Evolutionary conservation across 2,888 invertebrate genomes (phyloP), one percentile per base, ranked within the genome.

Genomic region (Amphipyra berbera): DNA sequence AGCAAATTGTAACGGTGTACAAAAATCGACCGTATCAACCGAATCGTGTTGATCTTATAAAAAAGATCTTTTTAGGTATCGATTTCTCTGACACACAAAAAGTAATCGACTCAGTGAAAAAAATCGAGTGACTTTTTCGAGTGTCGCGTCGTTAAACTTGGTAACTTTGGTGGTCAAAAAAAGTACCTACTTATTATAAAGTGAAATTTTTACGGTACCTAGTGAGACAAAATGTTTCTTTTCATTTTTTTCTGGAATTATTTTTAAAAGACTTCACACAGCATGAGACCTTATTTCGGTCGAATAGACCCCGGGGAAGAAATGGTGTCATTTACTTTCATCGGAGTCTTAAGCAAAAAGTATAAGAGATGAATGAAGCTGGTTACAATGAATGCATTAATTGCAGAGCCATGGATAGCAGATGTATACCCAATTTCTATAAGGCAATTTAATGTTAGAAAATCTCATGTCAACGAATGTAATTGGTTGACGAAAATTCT

Each of bases 1-100:
- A 64, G 66, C 55, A 40, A 66, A 54, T 9, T 50, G 68, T 67
- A 81, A 83, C 85, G 80, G 81, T 69, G 58, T 41, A 52, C 61
- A 68, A 77, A 74, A 79, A 70, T 68, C 62, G 72, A 75, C 67
- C 79, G 78, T 80, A 82, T 82, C 84, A 84, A n/a, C 83, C 82
- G 83, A 61, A 72, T 73, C 68, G 73, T 66, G 70, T 61, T 69
- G 73, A 77, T 83, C 76, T 21, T 79, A n/a, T 75, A 76, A 79
- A 77, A 81, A 81, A 78, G 68, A 81, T 65, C 73, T 75, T 69
- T 79, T 81, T 79, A 60, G 50, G 71, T 79, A 82, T 85, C 86
- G 85, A 87, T 88, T 88, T 89, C 88, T 82, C 83, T 68, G 77
- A 56, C 78, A 72, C 65, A 85, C 78, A 87, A 87, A 90, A 88